A percentile compares a stretch with the other conserved stretches of the same genome.
These are phyloP conservation scores for Entelurus aequoreus DNA, from an alignment of 2,113 vertebrate genomes.

Conservation along the genomic window DNA sequence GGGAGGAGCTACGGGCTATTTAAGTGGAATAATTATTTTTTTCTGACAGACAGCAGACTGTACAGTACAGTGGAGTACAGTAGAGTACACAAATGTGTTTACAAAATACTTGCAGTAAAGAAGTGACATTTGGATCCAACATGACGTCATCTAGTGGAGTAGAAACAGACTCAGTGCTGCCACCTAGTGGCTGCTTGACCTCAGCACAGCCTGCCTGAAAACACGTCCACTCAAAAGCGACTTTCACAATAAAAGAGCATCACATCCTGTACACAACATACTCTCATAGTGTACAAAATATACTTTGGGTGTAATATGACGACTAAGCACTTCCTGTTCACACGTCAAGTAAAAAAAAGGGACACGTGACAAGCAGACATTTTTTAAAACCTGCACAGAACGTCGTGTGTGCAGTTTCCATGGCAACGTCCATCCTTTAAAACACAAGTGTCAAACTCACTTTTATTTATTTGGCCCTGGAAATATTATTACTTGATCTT, in stretches of 20 bases:
- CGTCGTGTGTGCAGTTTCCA: constrained; percentile 19
- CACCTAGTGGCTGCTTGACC: constrained; percentile 58
- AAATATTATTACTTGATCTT: too few relatives aligned
- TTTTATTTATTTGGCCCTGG: too few relatives aligned
- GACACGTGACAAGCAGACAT: constrained; percentile 56
- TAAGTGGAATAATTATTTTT: too few relatives aligned
- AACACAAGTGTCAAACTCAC: constrained; percentile 10
- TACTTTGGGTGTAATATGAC: constrained; percentile 46
- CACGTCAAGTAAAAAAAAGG: constrained; percentile 19
- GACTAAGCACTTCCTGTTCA: constrained; percentile 62
- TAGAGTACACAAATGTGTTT: too few relatives aligned
- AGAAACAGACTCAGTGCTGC: constrained; percentile 51
- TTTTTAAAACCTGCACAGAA: constrained; percentile 50
- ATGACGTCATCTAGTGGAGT: neutral
- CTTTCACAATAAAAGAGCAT: constrained; percentile 47
- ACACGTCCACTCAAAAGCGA: constrained; percentile 29
- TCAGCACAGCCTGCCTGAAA: constrained; percentile 19
- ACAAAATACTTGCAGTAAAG: too few relatives aligned
- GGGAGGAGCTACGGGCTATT: too few relatives aligned
- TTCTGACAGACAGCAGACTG: too few relatives aligned
- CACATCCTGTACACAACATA: constrained; percentile 70
- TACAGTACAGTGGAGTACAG: too few relatives aligned
- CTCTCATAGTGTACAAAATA: constrained; percentile 32
- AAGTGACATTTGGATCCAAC: too few relatives aligned
- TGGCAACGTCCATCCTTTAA: constrained; percentile 36